Evolutionary conservation across 2,888 invertebrate species (phyloP).

Genomic region (Sinhomidia bicolor): DNA sequence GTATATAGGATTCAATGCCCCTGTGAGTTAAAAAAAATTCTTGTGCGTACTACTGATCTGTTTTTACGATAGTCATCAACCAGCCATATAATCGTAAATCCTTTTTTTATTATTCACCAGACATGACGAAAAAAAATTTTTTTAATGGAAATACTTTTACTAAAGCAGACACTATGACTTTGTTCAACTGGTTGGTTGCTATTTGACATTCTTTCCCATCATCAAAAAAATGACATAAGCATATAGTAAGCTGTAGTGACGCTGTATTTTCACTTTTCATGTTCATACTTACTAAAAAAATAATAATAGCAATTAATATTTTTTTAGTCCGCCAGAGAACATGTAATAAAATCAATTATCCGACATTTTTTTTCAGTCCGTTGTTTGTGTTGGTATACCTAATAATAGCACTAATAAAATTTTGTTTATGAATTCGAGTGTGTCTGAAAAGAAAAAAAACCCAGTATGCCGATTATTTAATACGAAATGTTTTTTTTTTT

Average conservation of each 20-base stretch:
- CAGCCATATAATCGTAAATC: no score
- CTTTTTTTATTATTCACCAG: neutral
- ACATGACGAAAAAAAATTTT: neutral
- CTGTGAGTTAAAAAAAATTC: no score
- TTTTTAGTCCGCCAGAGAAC: no score
- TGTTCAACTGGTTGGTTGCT: neutral
- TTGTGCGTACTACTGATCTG: no score
- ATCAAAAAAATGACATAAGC: no score
- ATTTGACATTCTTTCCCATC: no score
- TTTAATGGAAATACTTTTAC: neutral
- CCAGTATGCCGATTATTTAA: neutral
- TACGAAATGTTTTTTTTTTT: neutral
- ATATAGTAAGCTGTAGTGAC: no score
- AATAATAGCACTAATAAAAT: conserved; percentile 5
- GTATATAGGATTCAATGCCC: no score
- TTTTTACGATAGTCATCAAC: no score
- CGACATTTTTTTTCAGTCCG: neutral
- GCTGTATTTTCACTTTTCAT: no score
- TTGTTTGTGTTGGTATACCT: neutral
- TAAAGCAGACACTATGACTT: neutral
- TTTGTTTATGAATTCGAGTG: neutral
- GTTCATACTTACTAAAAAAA: no score
- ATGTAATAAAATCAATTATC: neutral
- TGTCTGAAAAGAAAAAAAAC: neutral
- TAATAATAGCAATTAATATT: no score